These are phyloP conservation scores for Fundulus diaphanus DNA, from an alignment of 2,797 vertebrate species.

Conservation along the genomic window DNA sequence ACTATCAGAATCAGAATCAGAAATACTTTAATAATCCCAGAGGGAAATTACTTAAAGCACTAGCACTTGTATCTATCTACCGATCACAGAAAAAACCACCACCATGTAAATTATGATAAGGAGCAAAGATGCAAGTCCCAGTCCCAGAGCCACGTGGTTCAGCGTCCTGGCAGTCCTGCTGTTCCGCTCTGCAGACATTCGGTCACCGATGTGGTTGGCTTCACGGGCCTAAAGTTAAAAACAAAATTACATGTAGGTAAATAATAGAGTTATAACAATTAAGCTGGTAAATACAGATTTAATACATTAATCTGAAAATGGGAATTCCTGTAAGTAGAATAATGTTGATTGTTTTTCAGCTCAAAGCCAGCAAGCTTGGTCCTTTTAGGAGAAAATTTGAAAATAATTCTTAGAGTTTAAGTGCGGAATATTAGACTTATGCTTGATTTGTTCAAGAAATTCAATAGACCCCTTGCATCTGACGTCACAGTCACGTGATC, in stretches of 20 bases:
- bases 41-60: too few species aligned
- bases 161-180: conserved; percentile 64
- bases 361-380: too few species aligned
- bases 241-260: background rate
- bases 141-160: conserved; percentile 67
- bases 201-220: conserved; percentile 57
- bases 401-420: background rate
- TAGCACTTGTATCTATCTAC: fast-evolving
- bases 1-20: too few species aligned
- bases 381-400: too few species aligned
- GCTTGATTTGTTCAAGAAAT: background rate
- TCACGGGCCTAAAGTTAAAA: conserved; percentile 57
- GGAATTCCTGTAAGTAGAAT: too few species aligned
- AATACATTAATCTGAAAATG: background rate
- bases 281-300: background rate
- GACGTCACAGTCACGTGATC: too few species aligned
- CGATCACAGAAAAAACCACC: fast-evolving
- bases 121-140: conserved; percentile 23
- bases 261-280: background rate
- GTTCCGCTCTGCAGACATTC: conserved; percentile 44
- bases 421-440: background rate
- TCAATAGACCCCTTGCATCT: too few species aligned
- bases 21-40: too few species aligned
- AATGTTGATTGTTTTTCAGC: too few species aligned
- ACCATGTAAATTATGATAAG: background rate